A percentile compares a stretch with the other conserved stretches of the same genome.
Conservation (phyloP, 2,797 vertebrate genomes). For the Gallinago stenura region DNA sequence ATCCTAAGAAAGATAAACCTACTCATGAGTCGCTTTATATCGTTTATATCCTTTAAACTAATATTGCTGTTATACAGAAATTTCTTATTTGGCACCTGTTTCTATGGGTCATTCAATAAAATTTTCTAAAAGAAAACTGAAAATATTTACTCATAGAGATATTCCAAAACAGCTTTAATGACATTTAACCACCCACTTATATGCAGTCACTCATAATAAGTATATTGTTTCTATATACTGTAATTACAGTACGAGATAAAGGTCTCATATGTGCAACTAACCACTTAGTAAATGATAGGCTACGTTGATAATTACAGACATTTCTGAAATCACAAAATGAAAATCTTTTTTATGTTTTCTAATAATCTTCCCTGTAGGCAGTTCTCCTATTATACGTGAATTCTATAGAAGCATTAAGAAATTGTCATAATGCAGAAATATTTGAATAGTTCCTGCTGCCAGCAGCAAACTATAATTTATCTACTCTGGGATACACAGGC, state of each 20-base stretch:
- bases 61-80: not conserved
- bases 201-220: not conserved
- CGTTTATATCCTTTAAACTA: not conserved
- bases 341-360: too few relatives aligned
- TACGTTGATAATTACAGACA: conserved; percentile 61
- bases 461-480: conserved; percentile 52
- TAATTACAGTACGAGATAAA: conserved; percentile 60
- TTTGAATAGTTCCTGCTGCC: not conserved
- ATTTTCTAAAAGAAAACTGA: not conserved
- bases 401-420: conserved; percentile 16
- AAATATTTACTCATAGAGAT: conserved; percentile 37
- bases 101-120: not conserved
- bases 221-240: conserved; percentile 43
- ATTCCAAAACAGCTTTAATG: conserved; percentile 11
- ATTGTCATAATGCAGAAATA: not conserved
- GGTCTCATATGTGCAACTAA: conserved; percentile 30
- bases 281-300: conserved; percentile 61
- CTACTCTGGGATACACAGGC: not conserved
- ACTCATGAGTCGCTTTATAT: not conserved
- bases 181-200: conserved; percentile 18
- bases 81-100: not conserved
- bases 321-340: conserved; percentile 46
- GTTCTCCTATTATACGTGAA: not conserved
- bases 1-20: not conserved
- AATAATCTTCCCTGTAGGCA: conserved; percentile 47